A percentile compares a stretch with the other conserved stretches of the same genome.
Evolutionary conservation across 2,888 invertebrate species (phyloP).

Genomic region (Periphyllus acericola): DNA sequence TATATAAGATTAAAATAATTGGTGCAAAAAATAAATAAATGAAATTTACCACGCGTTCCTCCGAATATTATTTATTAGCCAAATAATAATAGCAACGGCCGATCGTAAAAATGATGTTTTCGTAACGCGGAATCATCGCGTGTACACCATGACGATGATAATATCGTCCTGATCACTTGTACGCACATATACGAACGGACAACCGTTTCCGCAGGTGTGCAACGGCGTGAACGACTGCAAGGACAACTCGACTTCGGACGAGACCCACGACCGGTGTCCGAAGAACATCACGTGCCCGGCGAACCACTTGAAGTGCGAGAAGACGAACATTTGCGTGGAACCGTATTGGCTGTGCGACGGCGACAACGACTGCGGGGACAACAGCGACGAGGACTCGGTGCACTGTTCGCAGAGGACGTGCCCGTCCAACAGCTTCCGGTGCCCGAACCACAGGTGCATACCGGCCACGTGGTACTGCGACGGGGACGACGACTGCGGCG

Average conservation of each 20-base stretch:
- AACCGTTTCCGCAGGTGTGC: conserved; percentile 72
- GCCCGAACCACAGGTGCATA: conserved; percentile 92
- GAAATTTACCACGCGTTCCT: too few species aligned
- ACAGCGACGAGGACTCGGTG: conserved; percentile 89
- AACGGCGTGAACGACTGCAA: conserved; percentile 95
- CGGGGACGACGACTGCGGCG: conserved; percentile 93
- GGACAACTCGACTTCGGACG: conserved; percentile 90
- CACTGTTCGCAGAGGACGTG: conserved; percentile 90
- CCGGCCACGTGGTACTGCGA: conserved; percentile 98
- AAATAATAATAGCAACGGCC: too few species aligned
- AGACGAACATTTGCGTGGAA: conserved; percentile 96
- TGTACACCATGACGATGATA: too few species aligned
- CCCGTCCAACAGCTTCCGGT: conserved; percentile 90
- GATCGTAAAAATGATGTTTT: too few species aligned
- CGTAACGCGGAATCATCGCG: too few species aligned
- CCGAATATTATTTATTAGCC: too few species aligned
- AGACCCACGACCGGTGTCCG: conserved; percentile 88
- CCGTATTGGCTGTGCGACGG: conserved; percentile 98
- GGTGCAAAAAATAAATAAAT: too few species aligned
- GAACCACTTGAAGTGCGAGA: conserved; percentile 91
- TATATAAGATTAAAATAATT: too few species aligned
- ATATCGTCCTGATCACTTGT: too few species aligned
- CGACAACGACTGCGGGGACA: conserved; percentile 95
- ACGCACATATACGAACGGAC: too few species aligned
- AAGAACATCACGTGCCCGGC: conserved; percentile 88